Conservation (phyloP, 2,888 invertebrate species). For the Electrophaes corylata region DNA sequence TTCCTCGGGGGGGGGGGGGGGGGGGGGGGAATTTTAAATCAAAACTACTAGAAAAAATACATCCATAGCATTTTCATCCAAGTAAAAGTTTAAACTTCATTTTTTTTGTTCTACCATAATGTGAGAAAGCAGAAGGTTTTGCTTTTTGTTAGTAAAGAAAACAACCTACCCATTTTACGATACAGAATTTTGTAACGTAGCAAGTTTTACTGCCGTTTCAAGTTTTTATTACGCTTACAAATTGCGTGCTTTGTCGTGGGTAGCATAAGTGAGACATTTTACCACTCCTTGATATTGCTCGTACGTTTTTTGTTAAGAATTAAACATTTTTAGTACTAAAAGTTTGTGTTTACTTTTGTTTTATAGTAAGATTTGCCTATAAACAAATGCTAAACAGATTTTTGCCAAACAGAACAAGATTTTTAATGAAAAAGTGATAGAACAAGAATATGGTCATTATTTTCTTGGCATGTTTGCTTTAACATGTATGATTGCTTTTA, state of each 20-base stretch:
- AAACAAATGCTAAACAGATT: not conserved
- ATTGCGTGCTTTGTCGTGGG: conserved; percentile 28
- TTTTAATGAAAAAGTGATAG: no score
- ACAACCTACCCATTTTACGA: conserved; percentile 41
- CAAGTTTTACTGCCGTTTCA: conserved; percentile 50
- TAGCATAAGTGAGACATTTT: conserved; percentile 28
- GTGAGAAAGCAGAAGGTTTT: not conserved
- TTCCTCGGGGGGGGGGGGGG: no score
- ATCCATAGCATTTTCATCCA: no score
- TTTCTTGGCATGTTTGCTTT: no score
- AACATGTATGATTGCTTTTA: no score
- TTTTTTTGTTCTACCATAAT: no score
- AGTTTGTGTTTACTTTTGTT: not conserved
- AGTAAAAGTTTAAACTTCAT: no score
- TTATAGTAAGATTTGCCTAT: not conserved
- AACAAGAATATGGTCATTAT: no score
- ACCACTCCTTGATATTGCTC: conserved; percentile 13
- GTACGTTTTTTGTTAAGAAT: not conserved
- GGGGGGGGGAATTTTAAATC: no score
- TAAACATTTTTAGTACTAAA: not conserved
- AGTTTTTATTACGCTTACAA: conserved; percentile 47
- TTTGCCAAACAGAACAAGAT: no score
- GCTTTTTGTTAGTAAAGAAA: conserved; percentile 13
- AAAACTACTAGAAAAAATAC: no score
- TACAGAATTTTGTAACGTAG: conserved; percentile 48